These are phyloP conservation scores for Parambassis ranga DNA, from an alignment of 2,797 vertebrate genomes.

Conservation along the genomic window DNA sequence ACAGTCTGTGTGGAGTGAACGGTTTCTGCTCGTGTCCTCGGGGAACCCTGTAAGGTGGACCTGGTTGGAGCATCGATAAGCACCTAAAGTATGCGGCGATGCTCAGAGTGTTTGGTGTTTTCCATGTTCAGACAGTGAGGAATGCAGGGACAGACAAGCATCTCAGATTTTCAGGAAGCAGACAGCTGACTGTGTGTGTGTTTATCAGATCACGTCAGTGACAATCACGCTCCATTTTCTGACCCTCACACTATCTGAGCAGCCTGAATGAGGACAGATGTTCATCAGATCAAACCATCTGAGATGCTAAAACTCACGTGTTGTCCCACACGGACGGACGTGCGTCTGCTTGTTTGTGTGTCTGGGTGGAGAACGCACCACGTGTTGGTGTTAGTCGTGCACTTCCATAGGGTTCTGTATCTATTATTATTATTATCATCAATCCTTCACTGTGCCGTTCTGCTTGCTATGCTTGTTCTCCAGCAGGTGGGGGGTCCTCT, in stretches of 20 bases:
- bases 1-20: too few species aligned
- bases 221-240: constrained; percentile 25
- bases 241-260: constrained; percentile 26
- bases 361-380: too few species aligned
- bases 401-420: too few species aligned
- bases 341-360: too few species aligned
- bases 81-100: too few species aligned
- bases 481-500: too few species aligned
- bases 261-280: constrained; percentile 29
- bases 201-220: constrained; percentile 41
- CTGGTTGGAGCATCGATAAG: neutral
- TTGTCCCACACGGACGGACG: neutral
- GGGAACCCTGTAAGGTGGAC: too few species aligned
- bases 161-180: constrained; percentile 40
- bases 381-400: too few species aligned
- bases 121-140: constrained; percentile 39
- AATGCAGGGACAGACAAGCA: constrained; percentile 46
- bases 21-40: too few species aligned
- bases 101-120: neutral
- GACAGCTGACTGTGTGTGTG: constrained; percentile 35
- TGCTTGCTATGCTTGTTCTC: too few species aligned
- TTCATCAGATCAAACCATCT: neutral
- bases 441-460: too few species aligned
- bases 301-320: neutral
- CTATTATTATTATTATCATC: too few species aligned